phyloP scores from a whole-genome alignment of 1,140 invertebrate genomes.

The Aculops lycopersici region DNA sequence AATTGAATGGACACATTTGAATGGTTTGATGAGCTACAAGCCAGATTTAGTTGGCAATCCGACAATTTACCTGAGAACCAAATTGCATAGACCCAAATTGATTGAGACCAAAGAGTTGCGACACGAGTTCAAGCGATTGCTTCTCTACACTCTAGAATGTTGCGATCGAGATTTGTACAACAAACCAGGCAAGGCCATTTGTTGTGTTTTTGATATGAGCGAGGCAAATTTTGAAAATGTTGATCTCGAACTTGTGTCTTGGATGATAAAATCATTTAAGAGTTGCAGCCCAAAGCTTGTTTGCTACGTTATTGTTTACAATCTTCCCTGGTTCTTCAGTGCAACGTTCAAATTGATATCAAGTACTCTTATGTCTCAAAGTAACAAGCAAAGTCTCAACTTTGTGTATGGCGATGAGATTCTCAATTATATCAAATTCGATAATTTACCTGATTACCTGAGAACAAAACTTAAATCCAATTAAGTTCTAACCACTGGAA shows the following conservation, averaged over 20 bases:
- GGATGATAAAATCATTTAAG: neutral
- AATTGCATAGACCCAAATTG: neutral
- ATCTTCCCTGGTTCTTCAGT: neutral
- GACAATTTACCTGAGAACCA: neutral
- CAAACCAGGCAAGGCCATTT: neutral
- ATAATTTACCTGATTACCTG: neutral
- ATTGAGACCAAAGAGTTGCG: neutral
- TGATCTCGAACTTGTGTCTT: neutral
- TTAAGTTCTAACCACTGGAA: too few species aligned
- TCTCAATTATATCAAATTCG: neutral
- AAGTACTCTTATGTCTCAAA: neutral
- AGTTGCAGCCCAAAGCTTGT: neutral
- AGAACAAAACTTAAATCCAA: too few species aligned
- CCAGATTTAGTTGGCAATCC: neutral
- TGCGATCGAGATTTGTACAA: neutral
- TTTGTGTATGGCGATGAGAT: neutral
- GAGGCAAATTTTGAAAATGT: neutral
- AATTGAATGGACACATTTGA: neutral
- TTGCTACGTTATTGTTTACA: neutral
- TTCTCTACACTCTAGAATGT: neutral
- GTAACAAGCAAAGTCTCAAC: neutral
- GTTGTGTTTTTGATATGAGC: neutral
- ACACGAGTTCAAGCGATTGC: neutral
- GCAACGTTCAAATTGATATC: constrained; percentile 26
- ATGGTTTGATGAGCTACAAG: neutral